Evolutionary conservation across 23 tunicate species (phyloP).

Genomic region (Diplosoma virens): DNA sequence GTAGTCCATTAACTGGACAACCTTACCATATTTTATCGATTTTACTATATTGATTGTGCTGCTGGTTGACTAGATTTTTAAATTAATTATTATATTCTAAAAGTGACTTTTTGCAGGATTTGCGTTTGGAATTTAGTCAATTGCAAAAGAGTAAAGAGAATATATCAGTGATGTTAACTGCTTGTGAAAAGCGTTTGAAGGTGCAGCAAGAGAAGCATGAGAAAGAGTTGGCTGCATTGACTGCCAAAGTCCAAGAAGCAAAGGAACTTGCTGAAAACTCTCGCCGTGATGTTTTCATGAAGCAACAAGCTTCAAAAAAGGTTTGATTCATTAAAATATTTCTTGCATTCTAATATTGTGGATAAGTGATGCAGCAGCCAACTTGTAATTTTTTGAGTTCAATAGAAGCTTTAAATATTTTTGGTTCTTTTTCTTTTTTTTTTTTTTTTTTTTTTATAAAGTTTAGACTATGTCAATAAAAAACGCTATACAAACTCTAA

Average conservation of each 20-base stretch:
- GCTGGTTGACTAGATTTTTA: no score
- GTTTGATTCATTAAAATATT: background rate
- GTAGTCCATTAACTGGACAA: no score
- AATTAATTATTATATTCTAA: no score
- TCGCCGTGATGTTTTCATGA: background rate
- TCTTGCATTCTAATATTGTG: no score
- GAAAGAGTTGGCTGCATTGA: constrained; percentile 9
- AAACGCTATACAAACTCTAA: no score
- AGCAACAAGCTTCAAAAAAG: background rate
- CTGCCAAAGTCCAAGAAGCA: constrained; percentile 26
- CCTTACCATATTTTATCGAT: no score
- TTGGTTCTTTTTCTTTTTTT: no score
- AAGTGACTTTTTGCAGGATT: constrained; percentile 14
- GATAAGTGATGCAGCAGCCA: no score
- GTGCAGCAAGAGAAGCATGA: constrained; percentile 10
- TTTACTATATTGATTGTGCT: no score
- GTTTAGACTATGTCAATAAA: background rate
- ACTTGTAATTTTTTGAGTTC: no score
- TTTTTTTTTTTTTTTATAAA: no score
- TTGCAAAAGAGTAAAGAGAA: constrained; percentile 27
- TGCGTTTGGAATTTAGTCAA: constrained; percentile 12
- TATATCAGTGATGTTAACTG: constrained; percentile 36
- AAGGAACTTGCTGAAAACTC: background rate
- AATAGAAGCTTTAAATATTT: no score
- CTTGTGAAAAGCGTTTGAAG: constrained; percentile 9